Conservation (phyloP, 2,113 vertebrate species). For the Zosterops borbonicus region DNA sequence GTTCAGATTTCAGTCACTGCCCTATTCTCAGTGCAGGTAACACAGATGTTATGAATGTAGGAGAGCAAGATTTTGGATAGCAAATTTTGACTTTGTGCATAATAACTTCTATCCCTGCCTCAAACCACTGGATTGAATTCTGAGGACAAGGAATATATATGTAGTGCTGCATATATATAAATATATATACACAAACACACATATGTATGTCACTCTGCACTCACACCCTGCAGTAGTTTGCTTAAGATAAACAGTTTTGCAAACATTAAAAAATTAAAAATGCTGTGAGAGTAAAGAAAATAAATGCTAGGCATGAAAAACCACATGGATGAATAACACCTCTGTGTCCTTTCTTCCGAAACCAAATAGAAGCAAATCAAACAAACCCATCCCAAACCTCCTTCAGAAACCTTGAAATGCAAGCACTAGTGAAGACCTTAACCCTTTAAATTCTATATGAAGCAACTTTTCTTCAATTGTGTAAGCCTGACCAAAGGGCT, state of each 20-base stretch:
- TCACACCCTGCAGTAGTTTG: neutral
- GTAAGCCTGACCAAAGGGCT: neutral
- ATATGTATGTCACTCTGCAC: neutral
- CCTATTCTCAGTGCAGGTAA: neutral
- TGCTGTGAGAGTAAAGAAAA: neutral
- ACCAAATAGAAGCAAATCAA: neutral
- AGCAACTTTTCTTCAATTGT: neutral
- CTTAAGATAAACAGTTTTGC: neutral
- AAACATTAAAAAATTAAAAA: neutral
- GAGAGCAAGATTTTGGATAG: neutral
- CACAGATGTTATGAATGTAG: neutral
- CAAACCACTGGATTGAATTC: neutral
- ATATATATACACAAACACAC: neutral
- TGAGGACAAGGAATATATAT: neutral
- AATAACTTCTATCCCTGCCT: neutral
- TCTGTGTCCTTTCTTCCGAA: neutral
- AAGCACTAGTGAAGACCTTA: neutral
- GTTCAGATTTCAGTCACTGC: neutral
- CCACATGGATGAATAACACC: neutral
- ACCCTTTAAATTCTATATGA: neutral
- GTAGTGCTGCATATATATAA: neutral
- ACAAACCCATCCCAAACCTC: neutral
- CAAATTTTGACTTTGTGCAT: neutral
- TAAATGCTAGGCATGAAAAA: neutral
- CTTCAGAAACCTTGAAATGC: neutral